Base-by-base conservation (phyloP, 1,140 invertebrate species). In the Drosophila truncata region DNA sequence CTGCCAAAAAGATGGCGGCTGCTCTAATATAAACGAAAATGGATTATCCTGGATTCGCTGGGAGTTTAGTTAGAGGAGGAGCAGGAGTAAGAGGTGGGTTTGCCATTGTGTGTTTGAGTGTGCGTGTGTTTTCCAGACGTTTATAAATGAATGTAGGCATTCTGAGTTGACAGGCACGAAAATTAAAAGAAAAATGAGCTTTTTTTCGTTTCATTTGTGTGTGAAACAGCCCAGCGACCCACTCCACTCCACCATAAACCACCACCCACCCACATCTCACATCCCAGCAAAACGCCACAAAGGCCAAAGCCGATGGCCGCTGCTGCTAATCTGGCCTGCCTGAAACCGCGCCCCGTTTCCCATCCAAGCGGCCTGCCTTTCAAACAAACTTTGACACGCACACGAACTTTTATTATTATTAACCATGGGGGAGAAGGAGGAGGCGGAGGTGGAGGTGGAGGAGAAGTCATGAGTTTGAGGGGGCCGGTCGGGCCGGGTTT, bases 141-240 rank as follows among this genome's bases (percentile, higher is more conserved):
- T 91, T 91, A 88, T 91, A 91, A 91, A 91, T 91, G 88, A 85
- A 91, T 67, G 84, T 83, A 90, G 84, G 85, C 88, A 80, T 91
- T 91, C 88, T 91, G 90, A 91, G 88, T 91, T 91, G 88, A 91
- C 88, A 91, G 88, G 75, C 88, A 91, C 88, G 88, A 91, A 91
- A 91, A 91, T 91, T 82, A 91, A 84, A 91, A 91, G 88, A 91
- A 91, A 91, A 91, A 91, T 90, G 85, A 85, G 85, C 85, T 90
- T 90, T 80, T 78, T 75, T 88, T 69, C 75, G 50, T 57, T 83
- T 62, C 50, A 33, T 42, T 55, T 64, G n/a, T 42, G 27, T 55
- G 57, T 52, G n/a, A 11, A 29, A 57, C 61, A 50, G 52, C 33
- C 54, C 55, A 49, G 35, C 54, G 35, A 41, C 39, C 72, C 58